Evolutionary conservation across 2,113 vertebrate species (phyloP).

Genomic region (Jacana jacana): DNA sequence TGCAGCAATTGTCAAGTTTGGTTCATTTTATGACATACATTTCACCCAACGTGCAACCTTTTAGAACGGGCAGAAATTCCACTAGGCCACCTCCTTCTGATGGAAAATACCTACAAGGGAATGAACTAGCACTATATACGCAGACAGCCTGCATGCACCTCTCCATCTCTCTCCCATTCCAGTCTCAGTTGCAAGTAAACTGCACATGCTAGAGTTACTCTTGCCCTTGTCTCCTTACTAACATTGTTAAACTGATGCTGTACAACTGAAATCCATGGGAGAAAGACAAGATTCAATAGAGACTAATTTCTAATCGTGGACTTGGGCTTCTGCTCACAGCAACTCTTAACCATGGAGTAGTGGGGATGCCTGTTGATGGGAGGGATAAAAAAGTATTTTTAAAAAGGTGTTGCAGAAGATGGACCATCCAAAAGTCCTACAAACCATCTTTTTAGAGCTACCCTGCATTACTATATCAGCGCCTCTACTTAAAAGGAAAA

Average conservation of each 20-base stretch:
- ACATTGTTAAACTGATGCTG: neutral
- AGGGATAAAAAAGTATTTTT: neutral
- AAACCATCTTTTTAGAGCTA: neutral
- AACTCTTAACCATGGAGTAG: neutral
- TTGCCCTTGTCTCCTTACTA: neutral
- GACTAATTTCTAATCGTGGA: neutral
- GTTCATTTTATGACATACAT: neutral
- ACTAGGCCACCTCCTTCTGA: neutral
- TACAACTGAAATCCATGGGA: neutral
- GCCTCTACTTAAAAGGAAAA: neutral
- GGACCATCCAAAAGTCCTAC: neutral
- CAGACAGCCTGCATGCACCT: rapidly evolving
- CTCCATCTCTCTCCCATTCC: neutral
- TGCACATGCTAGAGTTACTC: neutral
- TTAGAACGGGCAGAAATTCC: neutral
- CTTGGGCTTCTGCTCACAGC: neutral
- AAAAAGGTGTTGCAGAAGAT: neutral
- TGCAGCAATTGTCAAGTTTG: neutral
- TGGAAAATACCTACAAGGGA: neutral
- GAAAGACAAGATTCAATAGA: neutral
- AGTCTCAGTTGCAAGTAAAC: neutral
- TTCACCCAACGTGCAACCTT: neutral
- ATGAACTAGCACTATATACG: neutral
- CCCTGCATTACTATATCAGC: neutral
- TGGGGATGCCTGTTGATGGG: neutral